Evolutionary conservation across 1,140 invertebrate genomes (phyloP).

Genomic region (Megalopta genalis): DNA sequence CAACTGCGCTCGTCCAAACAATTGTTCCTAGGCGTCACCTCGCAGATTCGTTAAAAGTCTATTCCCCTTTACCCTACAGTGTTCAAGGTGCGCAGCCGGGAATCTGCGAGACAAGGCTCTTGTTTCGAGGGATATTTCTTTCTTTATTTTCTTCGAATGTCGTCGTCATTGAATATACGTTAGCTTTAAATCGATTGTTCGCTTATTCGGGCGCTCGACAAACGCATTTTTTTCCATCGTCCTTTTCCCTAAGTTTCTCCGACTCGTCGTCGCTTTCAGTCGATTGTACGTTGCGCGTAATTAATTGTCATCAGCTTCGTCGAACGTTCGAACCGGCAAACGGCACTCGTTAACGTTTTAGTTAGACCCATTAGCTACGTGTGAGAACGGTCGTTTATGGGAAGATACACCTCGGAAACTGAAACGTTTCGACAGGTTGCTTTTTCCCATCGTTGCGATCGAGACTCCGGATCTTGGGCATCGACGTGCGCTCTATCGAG

Average conservation of each 20-base stretch:
- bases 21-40: conserved; percentile 71
- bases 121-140: conserved; percentile 58
- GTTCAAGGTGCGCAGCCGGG: conserved; percentile 48
- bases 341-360: conserved; percentile 68
- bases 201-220: conserved; percentile 77
- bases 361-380: conserved; percentile 72
- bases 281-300: conserved; percentile 20
- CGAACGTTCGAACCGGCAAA: conserved; percentile 75
- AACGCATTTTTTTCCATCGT: conserved; percentile 44
- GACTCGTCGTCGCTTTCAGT: background rate
- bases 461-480: conserved; percentile 27
- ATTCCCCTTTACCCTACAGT: conserved; percentile 56
- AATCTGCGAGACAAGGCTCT: conserved; percentile 78
- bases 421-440: conserved; percentile 34
- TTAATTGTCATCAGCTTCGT: conserved; percentile 62
- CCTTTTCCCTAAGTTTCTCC: background rate
- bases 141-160: conserved; percentile 43
- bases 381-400: conserved; percentile 57
- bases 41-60: conserved; percentile 72
- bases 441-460: conserved; percentile 5
- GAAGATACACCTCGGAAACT: conserved; percentile 43
- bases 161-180: conserved; percentile 41
- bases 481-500: background rate
- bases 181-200: conserved; percentile 58
- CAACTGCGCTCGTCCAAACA: conserved; percentile 25